Evolutionary conservation across 2,888 invertebrate species (phyloP).

Genomic region (Carpatolechia fugitivella): DNA sequence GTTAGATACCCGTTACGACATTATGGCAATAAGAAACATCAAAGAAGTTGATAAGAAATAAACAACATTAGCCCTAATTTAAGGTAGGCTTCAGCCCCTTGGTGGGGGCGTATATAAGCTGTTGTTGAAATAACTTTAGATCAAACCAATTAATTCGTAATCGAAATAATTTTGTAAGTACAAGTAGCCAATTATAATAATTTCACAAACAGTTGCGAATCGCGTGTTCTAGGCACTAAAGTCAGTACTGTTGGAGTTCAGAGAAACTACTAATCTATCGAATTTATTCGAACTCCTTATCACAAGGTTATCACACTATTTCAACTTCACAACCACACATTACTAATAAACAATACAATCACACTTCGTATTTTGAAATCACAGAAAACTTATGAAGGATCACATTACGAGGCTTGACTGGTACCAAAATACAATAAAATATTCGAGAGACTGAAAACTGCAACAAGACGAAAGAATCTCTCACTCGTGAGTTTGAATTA

Average conservation of each 20-base stretch:
- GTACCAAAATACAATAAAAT: background rate
- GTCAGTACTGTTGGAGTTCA: slow-evolving; percentile 45
- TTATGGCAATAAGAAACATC: background rate
- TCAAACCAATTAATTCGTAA: background rate
- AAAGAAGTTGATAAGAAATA: background rate
- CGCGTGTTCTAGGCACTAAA: slow-evolving; percentile 72
- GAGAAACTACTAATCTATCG: slow-evolving; percentile 46
- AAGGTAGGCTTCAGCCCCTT: no score
- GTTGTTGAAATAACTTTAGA: background rate
- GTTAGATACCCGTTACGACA: no score
- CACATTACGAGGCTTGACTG: slow-evolving; percentile 4
- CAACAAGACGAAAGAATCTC: no score
- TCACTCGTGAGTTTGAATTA: no score
- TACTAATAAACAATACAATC: slow-evolving; percentile 20
- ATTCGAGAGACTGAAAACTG: no score
- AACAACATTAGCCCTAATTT: background rate
- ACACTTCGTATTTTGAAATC: slow-evolving; percentile 11
- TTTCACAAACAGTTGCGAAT: slow-evolving; percentile 41
- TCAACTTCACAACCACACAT: slow-evolving; percentile 26
- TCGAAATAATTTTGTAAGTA: slow-evolving; percentile 54
- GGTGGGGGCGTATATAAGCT: no score
- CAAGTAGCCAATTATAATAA: slow-evolving; percentile 61
- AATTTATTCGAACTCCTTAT: slow-evolving; percentile 50
- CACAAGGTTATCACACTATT: slow-evolving; percentile 63
- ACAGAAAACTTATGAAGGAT: slow-evolving; percentile 7